phyloP scores from a whole-genome alignment of 1,140 invertebrate species.

The Hylaeus volcanicus region DNA sequence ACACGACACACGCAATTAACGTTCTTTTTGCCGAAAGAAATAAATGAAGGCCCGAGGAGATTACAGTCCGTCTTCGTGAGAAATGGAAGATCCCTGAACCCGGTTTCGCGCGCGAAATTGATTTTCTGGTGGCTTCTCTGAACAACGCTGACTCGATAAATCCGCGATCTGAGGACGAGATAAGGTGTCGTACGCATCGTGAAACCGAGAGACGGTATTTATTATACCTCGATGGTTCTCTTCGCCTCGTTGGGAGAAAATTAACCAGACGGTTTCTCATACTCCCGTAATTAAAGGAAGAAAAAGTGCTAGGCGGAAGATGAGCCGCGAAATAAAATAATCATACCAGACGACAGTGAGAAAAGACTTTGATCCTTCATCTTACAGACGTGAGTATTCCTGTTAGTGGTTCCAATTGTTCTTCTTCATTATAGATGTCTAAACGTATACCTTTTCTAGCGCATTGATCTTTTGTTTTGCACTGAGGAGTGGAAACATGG shows the following conservation, averaged over 20 bases:
- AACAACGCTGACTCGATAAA: constrained; percentile 41
- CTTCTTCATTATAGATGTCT: too few species aligned
- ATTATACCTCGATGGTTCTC: constrained; percentile 33
- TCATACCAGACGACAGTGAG: too few species aligned
- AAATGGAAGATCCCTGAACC: constrained; percentile 70
- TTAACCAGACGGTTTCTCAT: constrained; percentile 4
- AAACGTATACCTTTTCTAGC: too few species aligned
- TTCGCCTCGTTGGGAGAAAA: constrained; percentile 7
- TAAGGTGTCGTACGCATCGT: constrained; percentile 18
- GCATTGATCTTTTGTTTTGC: too few species aligned
- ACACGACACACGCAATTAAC: neutral
- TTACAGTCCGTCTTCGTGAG: constrained; percentile 64
- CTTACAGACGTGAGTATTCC: too few species aligned
- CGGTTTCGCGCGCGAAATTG: constrained; percentile 68
- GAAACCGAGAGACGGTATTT: constrained; percentile 18
- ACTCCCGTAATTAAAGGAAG: constrained; percentile 22
- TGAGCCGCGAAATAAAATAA: neutral
- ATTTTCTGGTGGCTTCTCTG: constrained; percentile 64
- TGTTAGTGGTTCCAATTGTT: too few species aligned
- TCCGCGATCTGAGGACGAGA: constrained; percentile 29
- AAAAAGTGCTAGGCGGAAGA: neutral
- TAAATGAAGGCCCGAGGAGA: neutral
- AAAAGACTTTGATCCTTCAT: too few species aligned
- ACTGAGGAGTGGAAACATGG: too few species aligned
- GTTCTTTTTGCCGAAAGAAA: constrained; percentile 22